Percentiles rank a stretch among this genome's conserved stretches.
Evolutionary conservation across 2,888 invertebrate species (phyloP).

Genomic region (Andrena chrysosceles): DNA sequence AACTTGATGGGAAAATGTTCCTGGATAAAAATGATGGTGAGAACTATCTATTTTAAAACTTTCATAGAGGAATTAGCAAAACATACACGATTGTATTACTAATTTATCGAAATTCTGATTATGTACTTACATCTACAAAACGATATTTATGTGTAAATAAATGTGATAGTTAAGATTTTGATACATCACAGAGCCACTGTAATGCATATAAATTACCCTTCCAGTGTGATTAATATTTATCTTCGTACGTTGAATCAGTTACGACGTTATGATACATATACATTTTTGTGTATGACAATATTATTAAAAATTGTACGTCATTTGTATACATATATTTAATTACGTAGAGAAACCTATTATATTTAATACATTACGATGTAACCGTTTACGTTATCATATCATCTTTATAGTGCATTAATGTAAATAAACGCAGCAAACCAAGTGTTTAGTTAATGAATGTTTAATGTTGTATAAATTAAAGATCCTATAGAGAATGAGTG

Average conservation of each 20-base stretch:
- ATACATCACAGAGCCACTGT: conserved; percentile 1
- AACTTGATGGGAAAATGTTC: conserved; percentile 25
- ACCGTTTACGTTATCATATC: neutral
- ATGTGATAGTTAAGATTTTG: neutral
- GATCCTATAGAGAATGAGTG: neutral
- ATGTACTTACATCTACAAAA: neutral
- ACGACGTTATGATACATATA: neutral
- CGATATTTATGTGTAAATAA: conserved; percentile 9
- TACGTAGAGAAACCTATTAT: conserved; percentile 9
- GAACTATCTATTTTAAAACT: conserved; percentile 8
- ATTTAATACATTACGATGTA: conserved; percentile 15
- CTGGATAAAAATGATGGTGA: conserved; percentile 17
- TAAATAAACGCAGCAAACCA: conserved; percentile 16
- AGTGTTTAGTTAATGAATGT: conserved; percentile 4
- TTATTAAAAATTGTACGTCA: conserved; percentile 14
- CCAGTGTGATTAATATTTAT: neutral
- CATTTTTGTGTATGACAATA: conserved; percentile 6
- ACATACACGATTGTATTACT: neutral
- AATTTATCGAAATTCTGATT: too few species aligned
- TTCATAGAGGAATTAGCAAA: neutral
- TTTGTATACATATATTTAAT: conserved; percentile 19
- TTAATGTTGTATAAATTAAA: conserved; percentile 19
- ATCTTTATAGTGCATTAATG: conserved; percentile 4
- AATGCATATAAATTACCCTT: neutral
- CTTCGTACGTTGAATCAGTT: neutral